Base-by-base conservation (phyloP, 2,888 invertebrate species). In the Aricia artaxerxes region DNA sequence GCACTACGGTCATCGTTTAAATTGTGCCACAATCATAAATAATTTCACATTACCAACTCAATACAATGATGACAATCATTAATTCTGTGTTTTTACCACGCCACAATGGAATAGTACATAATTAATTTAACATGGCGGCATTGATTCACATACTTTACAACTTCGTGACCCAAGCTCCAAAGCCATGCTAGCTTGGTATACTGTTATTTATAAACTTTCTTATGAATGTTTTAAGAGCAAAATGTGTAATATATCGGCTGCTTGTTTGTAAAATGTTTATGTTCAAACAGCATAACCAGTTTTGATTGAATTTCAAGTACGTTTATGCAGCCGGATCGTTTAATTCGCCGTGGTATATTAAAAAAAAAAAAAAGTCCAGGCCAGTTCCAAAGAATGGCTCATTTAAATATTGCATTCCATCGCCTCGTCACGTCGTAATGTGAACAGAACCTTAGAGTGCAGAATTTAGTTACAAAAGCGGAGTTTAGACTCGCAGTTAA, bases 401-500 rank as follows among this genome's bases (percentile, higher is more conserved):
- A 49, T 2, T 49, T 1, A 49, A 9, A 49, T 9, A 49, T 9
- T 49, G 9, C 44, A 9, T 44, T 44, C 2, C 9, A 49, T 49
- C 9, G 2, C 49, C 49, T 49, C 9, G 49, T 11, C 49, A 49
- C 49, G 49, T 9, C 2, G 49, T 49, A 9, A 49, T 49, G 9
- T 49, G 49, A 49, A 49, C 49, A 49, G 9, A 49, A 9, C 49
- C 49, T 2, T 49, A 7, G 61, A 16, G 24, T 61, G 61, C n/a
- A 61, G 6, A 61, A 24, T 61, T 57, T 16, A 16, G 16, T 1
- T 57, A 57, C 57, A 57, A 16, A 57, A 57, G 13, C 16, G 4
- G 64, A 31, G 64, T 64, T 64, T 64, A 69, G 13, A 69, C 35
- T 64, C 11, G 64, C 35, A 69, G 69, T 69, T 69, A 38, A 38